Conservation (phyloP, 2,888 invertebrate genomes). For the Drosophila austrosaltans region DNA sequence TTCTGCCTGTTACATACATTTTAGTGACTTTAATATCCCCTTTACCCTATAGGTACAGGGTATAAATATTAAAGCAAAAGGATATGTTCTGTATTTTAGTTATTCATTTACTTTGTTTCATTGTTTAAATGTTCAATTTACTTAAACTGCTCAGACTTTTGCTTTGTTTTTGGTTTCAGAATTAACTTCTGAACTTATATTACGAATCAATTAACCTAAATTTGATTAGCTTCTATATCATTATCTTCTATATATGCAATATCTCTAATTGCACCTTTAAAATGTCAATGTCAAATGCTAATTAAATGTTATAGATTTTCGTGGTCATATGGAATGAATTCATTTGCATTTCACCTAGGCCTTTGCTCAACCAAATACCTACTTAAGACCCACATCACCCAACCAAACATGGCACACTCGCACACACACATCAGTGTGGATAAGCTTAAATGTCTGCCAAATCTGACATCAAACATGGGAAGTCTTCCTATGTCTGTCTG, state of each 20-base stretch:
- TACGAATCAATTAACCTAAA: no score
- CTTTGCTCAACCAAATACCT: not conserved
- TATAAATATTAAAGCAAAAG: no score
- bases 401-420: not conserved
- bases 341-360: slow-evolving; percentile 7
- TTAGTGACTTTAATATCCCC: no score
- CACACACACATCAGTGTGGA: not conserved
- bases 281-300: slow-evolving; percentile 5
- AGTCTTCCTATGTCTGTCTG: slow-evolving; percentile 25
- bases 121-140: no score
- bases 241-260: not conserved
- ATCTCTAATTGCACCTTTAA: not conserved
- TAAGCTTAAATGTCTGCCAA: slow-evolving; percentile 36
- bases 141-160: no score
- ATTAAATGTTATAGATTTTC: slow-evolving; percentile 1
- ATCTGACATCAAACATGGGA: slow-evolving; percentile 41
- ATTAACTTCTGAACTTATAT: no score
- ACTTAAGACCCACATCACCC: not conserved
- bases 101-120: no score
- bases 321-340: not conserved
- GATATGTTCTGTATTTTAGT: no score
- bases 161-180: no score
- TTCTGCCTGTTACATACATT: no score
- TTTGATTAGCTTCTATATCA: no score
- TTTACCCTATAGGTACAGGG: no score